phyloP scores from a whole-genome alignment of 2,797 vertebrate species.

The Chanos chanos region DNA sequence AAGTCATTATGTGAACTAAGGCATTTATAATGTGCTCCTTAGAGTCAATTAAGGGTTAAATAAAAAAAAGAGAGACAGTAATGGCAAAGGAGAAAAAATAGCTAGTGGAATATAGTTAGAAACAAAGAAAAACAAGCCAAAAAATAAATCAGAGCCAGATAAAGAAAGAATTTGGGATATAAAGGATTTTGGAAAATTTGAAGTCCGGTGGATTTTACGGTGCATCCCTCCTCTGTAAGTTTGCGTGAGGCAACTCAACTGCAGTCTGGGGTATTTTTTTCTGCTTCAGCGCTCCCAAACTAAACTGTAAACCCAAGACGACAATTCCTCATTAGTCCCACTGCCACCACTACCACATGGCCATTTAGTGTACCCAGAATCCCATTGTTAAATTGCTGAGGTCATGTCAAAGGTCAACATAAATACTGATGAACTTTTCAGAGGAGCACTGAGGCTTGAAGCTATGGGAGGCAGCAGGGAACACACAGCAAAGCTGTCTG shows the following conservation, averaged over 20 bases:
- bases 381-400: conserved; percentile 87
- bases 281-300: conserved; percentile 86
- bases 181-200: too few relatives aligned
- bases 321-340: conserved; percentile 99
- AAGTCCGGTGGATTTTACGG: conserved; percentile 31
- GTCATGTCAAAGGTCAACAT: conserved; percentile 93
- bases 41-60: conserved; percentile 28
- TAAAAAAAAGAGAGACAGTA: conserved; percentile 13
- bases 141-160: too few relatives aligned
- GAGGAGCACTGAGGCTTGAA: conserved; percentile 68
- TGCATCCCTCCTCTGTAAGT: conserved; percentile 74
- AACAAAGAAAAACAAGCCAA: too few relatives aligned
- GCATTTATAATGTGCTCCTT: too few relatives aligned
- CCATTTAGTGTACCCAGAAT: conserved; percentile 91
- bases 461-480: conserved; percentile 49
- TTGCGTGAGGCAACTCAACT: conserved; percentile 81
- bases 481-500: conserved; percentile 63
- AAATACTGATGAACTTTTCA: conserved; percentile 88
- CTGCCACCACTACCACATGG: conserved; percentile 86
- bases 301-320: conserved; percentile 92
- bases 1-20: background rate
- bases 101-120: conserved; percentile 28
- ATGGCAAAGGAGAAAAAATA: conserved; percentile 31
- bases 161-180: too few relatives aligned
- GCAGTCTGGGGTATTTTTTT: conserved; percentile 83